Evolutionary conservation across 2,888 invertebrate species (phyloP).

Genomic region (Epinotia brunnichana): DNA sequence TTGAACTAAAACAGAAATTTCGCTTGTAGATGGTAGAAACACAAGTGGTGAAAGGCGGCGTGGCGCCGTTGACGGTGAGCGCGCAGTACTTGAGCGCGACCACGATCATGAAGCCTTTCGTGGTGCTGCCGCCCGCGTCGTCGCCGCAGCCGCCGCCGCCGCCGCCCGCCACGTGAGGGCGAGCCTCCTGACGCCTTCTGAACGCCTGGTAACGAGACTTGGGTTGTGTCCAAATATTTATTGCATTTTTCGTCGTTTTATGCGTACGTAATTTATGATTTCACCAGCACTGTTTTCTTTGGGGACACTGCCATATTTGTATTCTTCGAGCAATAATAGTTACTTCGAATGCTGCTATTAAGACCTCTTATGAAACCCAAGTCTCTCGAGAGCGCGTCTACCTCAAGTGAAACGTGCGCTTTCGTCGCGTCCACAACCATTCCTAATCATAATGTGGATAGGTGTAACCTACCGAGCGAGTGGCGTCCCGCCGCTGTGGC

Average conservation of each 20-base stretch:
- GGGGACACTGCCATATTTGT: slow-evolving; percentile 43
- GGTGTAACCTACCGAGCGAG: slow-evolving; percentile 33
- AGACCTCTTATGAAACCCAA: slow-evolving; percentile 18
- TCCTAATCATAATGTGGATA: slow-evolving; percentile 29
- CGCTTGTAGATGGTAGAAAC: slow-evolving; percentile 73
- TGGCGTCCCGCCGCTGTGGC: slow-evolving; percentile 41
- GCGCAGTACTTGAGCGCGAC: slow-evolving; percentile 87
- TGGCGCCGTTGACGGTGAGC: slow-evolving; percentile 86
- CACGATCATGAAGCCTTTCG: slow-evolving; percentile 87
- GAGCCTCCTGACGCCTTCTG: slow-evolving; percentile 40
- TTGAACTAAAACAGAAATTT: slow-evolving; percentile 18
- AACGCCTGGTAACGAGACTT: slow-evolving; percentile 50
- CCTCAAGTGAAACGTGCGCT: slow-evolving; percentile 26
- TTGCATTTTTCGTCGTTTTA: slow-evolving; percentile 29
- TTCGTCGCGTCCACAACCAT: slow-evolving; percentile 32
- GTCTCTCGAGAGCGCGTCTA: slow-evolving; percentile 33
- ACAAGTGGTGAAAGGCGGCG: slow-evolving; percentile 83
- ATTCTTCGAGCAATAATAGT: slow-evolving; percentile 56
- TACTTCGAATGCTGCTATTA: slow-evolving; percentile 35
- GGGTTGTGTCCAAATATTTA: slow-evolving; percentile 9
- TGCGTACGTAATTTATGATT: slow-evolving; percentile 10
- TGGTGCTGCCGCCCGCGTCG: slow-evolving; percentile 79
- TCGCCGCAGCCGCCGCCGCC: slow-evolving; percentile 51
- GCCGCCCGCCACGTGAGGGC: slow-evolving; percentile 48
- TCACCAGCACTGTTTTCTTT: slow-evolving; percentile 19